These are phyloP conservation scores for Neodon shergylaensis DNA, from an alignment of 2,113 vertebrate species.

Conservation along the genomic window DNA sequence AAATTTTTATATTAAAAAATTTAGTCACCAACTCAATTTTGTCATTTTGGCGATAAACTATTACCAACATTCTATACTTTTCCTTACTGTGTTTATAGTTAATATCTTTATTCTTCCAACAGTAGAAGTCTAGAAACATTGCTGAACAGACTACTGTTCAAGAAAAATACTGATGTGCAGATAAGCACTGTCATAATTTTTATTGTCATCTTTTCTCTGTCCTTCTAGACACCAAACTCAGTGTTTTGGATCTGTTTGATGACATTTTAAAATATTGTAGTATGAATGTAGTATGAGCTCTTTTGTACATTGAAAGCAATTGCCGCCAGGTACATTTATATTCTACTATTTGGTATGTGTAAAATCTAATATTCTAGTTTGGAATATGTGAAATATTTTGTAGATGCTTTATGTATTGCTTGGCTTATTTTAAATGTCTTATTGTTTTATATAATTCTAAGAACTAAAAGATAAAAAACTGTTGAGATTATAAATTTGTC, in stretches of 20 bases:
- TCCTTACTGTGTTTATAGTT: conserved; percentile 18
- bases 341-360: not conserved
- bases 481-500: conserved; percentile 32
- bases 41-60: not conserved
- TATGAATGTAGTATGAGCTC: conserved; percentile 14
- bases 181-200: conserved; percentile 34
- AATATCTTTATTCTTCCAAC: not conserved
- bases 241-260: fast-evolving
- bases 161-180: conserved; percentile 4
- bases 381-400: conserved; percentile 41
- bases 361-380: conserved; percentile 41
- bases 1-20: conserved; percentile 36
- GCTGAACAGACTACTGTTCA: not conserved
- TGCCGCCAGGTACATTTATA: conserved; percentile 32
- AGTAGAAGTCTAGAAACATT: conserved; percentile 24
- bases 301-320: conserved; percentile 39
- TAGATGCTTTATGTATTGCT: conserved; percentile 51
- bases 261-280: not conserved
- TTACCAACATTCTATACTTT: not conserved
- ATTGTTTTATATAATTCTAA: conserved; percentile 57
- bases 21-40: conserved; percentile 25
- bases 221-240: not conserved
- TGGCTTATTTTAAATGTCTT: conserved; percentile 19
- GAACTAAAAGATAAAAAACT: conserved; percentile 33
- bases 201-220: not conserved